Evolutionary conservation across 2,888 invertebrate species (phyloP).

Genomic region (Drosophila ezoana): DNA sequence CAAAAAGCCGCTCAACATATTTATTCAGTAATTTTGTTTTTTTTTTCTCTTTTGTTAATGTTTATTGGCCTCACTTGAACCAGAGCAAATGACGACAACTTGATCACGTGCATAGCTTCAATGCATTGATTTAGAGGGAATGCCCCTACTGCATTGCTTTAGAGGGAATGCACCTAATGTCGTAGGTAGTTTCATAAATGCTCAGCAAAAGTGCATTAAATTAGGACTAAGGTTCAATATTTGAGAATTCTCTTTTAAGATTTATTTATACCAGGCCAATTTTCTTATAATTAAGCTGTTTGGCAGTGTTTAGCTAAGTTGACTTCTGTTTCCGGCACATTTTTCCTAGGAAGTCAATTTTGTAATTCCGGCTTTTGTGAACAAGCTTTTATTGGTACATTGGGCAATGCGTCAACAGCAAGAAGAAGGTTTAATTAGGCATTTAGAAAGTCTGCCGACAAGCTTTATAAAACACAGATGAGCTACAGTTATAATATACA

Average conservation of each 20-base stretch:
- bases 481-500: not conserved
- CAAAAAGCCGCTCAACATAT: constrained; percentile 32
- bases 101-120: constrained; percentile 31
- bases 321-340: too few species aligned
- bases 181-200: constrained; percentile 45
- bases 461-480: too few species aligned
- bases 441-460: too few species aligned
- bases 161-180: not conserved
- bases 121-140: not conserved
- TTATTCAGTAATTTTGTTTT: not conserved
- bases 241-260: too few species aligned
- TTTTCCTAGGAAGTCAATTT: too few species aligned
- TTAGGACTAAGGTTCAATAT: not conserved
- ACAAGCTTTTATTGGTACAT: too few species aligned
- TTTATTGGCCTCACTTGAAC: constrained; percentile 61
- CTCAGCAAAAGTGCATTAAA: not conserved
- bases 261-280: too few species aligned
- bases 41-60: constrained; percentile 45
- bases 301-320: too few species aligned
- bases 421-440: too few species aligned
- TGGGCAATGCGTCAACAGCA: too few species aligned
- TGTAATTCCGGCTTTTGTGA: too few species aligned
- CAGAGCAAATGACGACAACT: constrained; percentile 5
- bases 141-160: not conserved
- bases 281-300: too few species aligned